Percentiles rank a stretch among this genome's conserved stretches.
These are phyloP conservation scores for Lepidocyrtoides sp. DNA, from an alignment of 2,888 invertebrate species.

Conservation along the genomic window DNA sequence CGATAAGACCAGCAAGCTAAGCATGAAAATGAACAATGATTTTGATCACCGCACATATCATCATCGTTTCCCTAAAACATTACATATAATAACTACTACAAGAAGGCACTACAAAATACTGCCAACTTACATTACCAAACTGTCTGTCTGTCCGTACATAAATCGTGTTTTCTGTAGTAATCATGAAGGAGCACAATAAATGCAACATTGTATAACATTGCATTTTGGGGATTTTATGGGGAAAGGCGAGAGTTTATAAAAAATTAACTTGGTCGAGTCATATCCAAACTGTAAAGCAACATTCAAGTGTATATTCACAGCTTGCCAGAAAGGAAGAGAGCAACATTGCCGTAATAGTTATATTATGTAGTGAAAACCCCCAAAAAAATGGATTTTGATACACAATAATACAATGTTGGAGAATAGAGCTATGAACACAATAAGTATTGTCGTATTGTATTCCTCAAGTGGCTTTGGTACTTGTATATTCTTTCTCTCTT, in stretches of 20 bases:
- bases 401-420: neutral
- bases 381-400: conserved; percentile 31
- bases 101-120: neutral
- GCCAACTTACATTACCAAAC: neutral
- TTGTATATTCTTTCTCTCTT: conserved; percentile 28
- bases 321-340: neutral
- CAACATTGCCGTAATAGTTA: neutral
- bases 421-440: too few species aligned
- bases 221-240: conserved; percentile 43
- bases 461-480: conserved; percentile 44
- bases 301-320: neutral
- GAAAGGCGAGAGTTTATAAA: conserved; percentile 62
- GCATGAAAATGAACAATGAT: conserved; percentile 77
- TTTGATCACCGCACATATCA: conserved; percentile 57
- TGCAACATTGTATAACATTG: conserved; percentile 13
- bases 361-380: conserved; percentile 10
- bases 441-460: conserved; percentile 24
- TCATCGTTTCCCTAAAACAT: conserved; percentile 28
- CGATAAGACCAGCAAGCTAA: conserved; percentile 11
- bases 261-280: conserved; percentile 1
- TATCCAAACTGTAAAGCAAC: neutral
- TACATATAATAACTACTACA: neutral
- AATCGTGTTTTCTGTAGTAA: conserved; percentile 25
- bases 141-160: neutral
- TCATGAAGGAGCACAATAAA: conserved; percentile 5